Evolutionary conservation across 1,140 invertebrate species (phyloP).

Genomic region (Dufourea novaeangliae): DNA sequence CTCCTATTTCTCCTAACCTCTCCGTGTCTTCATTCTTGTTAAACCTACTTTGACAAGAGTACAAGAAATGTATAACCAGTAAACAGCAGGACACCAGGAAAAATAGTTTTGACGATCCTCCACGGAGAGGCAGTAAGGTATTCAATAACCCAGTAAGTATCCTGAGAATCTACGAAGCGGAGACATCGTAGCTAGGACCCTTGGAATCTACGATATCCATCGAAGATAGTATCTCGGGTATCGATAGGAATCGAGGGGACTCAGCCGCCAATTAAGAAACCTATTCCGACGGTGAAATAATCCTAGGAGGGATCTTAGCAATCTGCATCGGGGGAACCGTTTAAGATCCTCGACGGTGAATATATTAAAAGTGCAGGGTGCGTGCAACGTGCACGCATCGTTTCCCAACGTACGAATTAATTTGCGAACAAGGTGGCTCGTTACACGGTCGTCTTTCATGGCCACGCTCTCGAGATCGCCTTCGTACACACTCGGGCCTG

Average conservation of each 20-base stretch:
- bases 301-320: neutral
- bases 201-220: neutral
- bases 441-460: slow-evolving; percentile 28
- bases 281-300: too few relatives aligned
- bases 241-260: neutral
- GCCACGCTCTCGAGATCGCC: neutral
- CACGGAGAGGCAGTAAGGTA: neutral
- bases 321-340: neutral
- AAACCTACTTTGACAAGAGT: too few relatives aligned
- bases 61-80: too few relatives aligned
- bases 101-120: too few relatives aligned
- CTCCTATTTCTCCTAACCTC: too few relatives aligned
- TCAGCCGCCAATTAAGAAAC: neutral
- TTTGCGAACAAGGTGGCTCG: slow-evolving; percentile 17
- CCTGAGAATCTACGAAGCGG: neutral
- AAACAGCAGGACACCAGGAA: too few relatives aligned
- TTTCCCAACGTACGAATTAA: slow-evolving; percentile 24
- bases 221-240: neutral
- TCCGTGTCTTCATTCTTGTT: too few relatives aligned
- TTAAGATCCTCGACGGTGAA: neutral
- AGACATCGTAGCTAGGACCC: neutral
- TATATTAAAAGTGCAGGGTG: neutral
- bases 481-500: neutral
- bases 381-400: neutral
- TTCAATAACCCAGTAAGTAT: neutral